Evolutionary conservation across 2,113 vertebrate genomes (phyloP), one percentile per base, ranked within the genome.

Genomic region (Tauraco erythrolophus): DNA sequence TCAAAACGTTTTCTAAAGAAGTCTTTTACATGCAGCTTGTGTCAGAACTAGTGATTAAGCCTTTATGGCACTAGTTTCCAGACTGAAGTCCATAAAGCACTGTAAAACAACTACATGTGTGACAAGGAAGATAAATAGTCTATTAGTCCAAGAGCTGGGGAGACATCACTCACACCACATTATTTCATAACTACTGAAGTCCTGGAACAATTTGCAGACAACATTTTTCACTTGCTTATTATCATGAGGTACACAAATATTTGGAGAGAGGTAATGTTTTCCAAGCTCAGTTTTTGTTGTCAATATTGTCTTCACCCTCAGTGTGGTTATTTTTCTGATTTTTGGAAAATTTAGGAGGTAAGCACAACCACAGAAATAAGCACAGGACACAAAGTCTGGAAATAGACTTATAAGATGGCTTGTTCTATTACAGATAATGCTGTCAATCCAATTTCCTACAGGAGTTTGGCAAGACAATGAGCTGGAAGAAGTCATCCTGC

Each of bases 391-490:
- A 1, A 65, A 35, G 65, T 45, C 93, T 93, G 82, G 60, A 91
- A 94, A 91, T 33, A 94, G 87, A 84, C 69, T 62, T 62, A 2
- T 65, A 94, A 90, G 72, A 84, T 39, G 50, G 13, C 6, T 88
- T 76, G 92, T 65, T 91, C 79, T 51, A 23, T 78, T 75, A 88
- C 71, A 93, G 93, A 88, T 95, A 95, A 84, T 83, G 69, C 87
- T 83, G 70, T 56, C 92, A 92, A 96, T 88, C 82, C 84, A 74
- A 85, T 94, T 93, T 97, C 88, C 80, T 94, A 27, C 60, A 88
- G 61, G 48, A 96, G 78, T 85, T 19, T 74, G 74, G 80, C 25
- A 4, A 91, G 82, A 83, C 75, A 94, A 85, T 11, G 92, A 28
- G 33, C 48, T 24, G 14, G 14, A 84, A 62, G 66, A 92, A 92